Evolutionary conservation across 2,888 invertebrate species (phyloP), one percentile per base, ranked within the genome.

Genomic region (Hetaerina titia): DNA sequence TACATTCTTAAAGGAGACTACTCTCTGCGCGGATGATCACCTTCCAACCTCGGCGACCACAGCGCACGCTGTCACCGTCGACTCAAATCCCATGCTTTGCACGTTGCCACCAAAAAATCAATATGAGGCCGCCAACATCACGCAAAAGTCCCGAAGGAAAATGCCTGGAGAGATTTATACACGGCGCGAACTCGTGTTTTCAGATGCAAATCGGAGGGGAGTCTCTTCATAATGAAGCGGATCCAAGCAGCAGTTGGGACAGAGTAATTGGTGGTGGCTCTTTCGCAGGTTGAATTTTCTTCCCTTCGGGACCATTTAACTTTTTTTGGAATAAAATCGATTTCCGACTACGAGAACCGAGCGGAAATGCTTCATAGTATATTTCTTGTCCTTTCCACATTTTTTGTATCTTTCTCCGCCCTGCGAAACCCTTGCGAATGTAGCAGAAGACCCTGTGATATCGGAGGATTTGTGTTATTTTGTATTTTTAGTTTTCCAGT

Each of bases 121-220:
- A 81, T 81, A 81, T 81, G 81, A 81, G 81, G 81, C 31, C 81
- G 31, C 81, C 81, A 81, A 31, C 81, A 81, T 81, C 81, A 81
- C 81, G 81, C 81, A 31, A 81, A 81, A 81, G 81, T 31, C 25
- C 31, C 81, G 81, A 9, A 81, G 31, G 81, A 31, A 81, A 81
- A 81, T 81, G 81, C 31, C 81, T 15, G 31, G 6, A 22, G 81
- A 31, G 81, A 31, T 81, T 31, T 81, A 31, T 31, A n/a, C 81
- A 25, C 31, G 81, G 11, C 81, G 81, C 31, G 81, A 81, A 31
- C 13, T 11, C 25, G 81, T 31, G 81, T 31, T 81, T 81, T 15
- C 81, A 25, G 31, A 81, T 81, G 81, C 81, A 81, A 81, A 81
- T 31, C 81, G 22, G 69, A 9, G 69, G 9, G 22, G 64, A 64